Evolutionary conservation across 1,140 invertebrate species (phyloP).

Genomic region (Cydia strobilella): DNA sequence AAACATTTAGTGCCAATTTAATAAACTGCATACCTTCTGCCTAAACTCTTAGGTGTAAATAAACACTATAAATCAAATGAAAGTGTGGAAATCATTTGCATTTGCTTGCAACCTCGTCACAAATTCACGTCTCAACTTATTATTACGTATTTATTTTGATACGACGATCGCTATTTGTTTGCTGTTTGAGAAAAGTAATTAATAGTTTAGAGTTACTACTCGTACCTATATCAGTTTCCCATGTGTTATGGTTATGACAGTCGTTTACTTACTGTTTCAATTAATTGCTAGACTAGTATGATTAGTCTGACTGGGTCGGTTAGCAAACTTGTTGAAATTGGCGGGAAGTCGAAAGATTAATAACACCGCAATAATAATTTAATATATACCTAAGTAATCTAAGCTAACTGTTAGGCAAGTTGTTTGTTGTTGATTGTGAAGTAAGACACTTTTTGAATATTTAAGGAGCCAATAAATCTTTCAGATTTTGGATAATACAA

Average conservation of each 20-base stretch:
- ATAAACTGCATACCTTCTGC: too few species aligned
- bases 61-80: neutral
- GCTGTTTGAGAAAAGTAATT: neutral
- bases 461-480: neutral
- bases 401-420: neutral
- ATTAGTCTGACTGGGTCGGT: constrained; percentile 12
- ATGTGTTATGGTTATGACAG: neutral
- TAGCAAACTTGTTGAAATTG: constrained; percentile 28
- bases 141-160: neutral
- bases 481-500: neutral
- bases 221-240: neutral
- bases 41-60: too few species aligned
- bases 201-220: neutral
- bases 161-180: neutral
- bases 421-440: neutral
- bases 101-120: neutral
- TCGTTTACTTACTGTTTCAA: neutral
- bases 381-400: neutral
- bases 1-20: too few species aligned
- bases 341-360: constrained; percentile 13
- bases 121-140: neutral
- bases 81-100: neutral
- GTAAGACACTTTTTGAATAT: neutral
- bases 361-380: constrained; percentile 5
- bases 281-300: neutral